Evolutionary conservation across 2,888 invertebrate genomes (phyloP).

Genomic region (Heliconius cydno): DNA sequence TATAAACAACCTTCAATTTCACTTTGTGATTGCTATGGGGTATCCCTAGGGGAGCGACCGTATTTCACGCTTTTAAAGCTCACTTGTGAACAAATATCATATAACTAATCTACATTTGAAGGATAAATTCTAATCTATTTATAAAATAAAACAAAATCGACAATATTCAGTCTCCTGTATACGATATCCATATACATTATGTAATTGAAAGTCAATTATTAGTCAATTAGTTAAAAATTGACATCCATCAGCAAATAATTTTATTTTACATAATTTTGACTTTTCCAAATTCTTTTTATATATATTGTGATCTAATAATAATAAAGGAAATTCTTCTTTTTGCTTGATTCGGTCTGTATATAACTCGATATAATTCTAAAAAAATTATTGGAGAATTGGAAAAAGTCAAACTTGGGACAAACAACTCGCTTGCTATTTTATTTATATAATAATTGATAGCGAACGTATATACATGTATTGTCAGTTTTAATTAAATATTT

Average conservation of each 20-base stretch:
- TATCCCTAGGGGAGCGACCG: slow-evolving; percentile 34
- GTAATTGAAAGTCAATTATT: slow-evolving; percentile 44
- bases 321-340: not conserved
- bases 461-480: slow-evolving; percentile 31
- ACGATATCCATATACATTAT: slow-evolving; percentile 35
- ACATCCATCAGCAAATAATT: slow-evolving; percentile 37
- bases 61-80: slow-evolving; percentile 39
- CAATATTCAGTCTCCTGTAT: slow-evolving; percentile 56
- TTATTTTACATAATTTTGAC: slow-evolving; percentile 6
- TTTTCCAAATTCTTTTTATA: not conserved
- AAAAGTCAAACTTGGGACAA: slow-evolving; percentile 6
- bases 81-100: slow-evolving; percentile 25
- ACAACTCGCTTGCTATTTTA: not conserved
- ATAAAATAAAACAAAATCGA: slow-evolving; percentile 36
- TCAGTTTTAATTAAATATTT: slow-evolving; percentile 27
- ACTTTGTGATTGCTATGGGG: slow-evolving; percentile 32
- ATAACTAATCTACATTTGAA: slow-evolving; percentile 26
- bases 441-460: not conserved
- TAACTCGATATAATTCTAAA: not conserved
- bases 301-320: not conserved
- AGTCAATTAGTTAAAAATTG: slow-evolving; percentile 50
- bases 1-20: slow-evolving; percentile 46
- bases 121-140: slow-evolving; percentile 16
- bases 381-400: not conserved
- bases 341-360: not conserved